These are phyloP conservation scores for Mesoclemmys tuberculata DNA, from an alignment of 2,113 vertebrate species.

Conservation along the genomic window DNA sequence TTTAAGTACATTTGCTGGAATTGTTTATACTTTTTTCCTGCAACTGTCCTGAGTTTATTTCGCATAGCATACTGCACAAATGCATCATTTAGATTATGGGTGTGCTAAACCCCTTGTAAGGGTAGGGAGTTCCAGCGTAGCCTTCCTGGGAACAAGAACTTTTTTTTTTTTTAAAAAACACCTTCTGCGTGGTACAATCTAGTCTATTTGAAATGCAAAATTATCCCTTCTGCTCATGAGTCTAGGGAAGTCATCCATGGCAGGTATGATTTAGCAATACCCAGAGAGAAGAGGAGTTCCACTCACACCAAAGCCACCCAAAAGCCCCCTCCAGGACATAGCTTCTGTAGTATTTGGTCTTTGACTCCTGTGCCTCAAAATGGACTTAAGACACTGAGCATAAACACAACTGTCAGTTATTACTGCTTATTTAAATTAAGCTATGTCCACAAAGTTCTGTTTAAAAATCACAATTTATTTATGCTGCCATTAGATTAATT, in stretches of 20 bases:
- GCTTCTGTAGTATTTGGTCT: neutral
- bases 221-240: fast-evolving
- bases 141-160: neutral
- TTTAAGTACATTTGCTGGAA: neutral
- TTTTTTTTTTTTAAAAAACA: neutral
- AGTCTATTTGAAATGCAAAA: neutral
- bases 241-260: neutral
- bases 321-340: fast-evolving
- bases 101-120: neutral
- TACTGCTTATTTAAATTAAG: constrained; percentile 20
- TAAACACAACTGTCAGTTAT: neutral
- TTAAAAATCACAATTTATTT: neutral
- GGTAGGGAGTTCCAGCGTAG: neutral
- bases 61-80: neutral
- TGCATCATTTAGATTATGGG: neutral
- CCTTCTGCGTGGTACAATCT: neutral
- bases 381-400: neutral
- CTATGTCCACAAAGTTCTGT: neutral
- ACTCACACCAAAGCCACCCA: neutral
- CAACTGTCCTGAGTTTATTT: neutral
- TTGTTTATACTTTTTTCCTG: neutral
- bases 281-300: neutral
- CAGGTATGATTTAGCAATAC: neutral
- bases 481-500: neutral
- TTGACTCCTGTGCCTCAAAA: neutral